Conservation (phyloP, 2,113 vertebrate species). For the Megalops atlanticus region DNA sequence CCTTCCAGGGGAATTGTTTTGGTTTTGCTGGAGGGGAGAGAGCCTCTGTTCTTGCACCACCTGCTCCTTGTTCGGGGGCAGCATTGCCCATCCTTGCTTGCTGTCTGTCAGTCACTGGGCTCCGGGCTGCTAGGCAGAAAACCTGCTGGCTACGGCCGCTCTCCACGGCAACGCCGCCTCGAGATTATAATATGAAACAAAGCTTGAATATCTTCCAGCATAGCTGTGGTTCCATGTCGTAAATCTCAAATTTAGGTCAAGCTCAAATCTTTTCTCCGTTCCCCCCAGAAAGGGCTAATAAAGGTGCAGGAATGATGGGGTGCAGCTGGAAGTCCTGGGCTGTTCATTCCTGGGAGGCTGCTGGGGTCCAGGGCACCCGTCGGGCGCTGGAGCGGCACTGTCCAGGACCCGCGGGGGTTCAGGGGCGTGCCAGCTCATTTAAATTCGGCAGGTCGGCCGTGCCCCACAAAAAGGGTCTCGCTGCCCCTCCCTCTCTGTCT, state of each 20-base stretch:
- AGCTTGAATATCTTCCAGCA: background rate
- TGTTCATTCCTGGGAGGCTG: background rate
- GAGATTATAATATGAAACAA: no score
- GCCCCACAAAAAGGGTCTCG: background rate
- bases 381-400: background rate
- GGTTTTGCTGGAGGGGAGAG: background rate
- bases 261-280: background rate
- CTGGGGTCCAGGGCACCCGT: background rate
- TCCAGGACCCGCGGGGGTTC: background rate
- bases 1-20: background rate
- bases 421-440: background rate
- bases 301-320: background rate
- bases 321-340: background rate
- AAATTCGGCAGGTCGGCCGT: background rate
- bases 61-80: background rate
- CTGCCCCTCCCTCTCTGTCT: background rate
- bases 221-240: background rate
- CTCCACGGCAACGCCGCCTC: background rate
- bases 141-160: background rate
- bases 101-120: background rate
- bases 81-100: background rate
- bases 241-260: conserved; percentile 2
- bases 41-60: no score
- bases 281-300: background rate
- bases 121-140: no score